Conservation (phyloP, 2,113 vertebrate genomes). For the Mustelus asterias region DNA sequence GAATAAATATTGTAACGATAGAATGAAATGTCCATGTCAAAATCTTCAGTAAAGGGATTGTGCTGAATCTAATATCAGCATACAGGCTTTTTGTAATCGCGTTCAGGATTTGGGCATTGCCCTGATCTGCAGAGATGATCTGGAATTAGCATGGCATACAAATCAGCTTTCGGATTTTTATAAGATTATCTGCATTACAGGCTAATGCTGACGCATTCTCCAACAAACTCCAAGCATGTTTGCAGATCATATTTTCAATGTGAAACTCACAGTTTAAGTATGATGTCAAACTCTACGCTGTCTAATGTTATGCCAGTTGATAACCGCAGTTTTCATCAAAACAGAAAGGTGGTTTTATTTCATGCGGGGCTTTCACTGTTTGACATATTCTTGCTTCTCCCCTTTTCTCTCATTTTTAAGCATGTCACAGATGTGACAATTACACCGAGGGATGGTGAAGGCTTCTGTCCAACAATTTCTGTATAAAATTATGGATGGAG, state of each 20-base stretch:
- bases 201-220: conserved; percentile 57
- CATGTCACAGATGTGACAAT: background rate
- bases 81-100: conserved; percentile 65
- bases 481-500: background rate
- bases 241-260: conserved; percentile 51
- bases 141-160: conserved; percentile 72
- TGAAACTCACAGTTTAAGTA: conserved; percentile 54
- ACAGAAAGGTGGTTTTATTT: background rate
- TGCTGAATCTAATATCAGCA: conserved; percentile 80
- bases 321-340: background rate
- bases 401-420: background rate
- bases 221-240: conserved; percentile 47
- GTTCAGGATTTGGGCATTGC: conserved; percentile 54
- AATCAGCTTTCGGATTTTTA: conserved; percentile 71
- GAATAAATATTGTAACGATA: conserved; percentile 53
- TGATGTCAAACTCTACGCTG: conserved; percentile 49
- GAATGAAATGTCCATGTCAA: conserved; percentile 72
- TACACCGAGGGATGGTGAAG: background rate
- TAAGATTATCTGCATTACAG: conserved; percentile 75
- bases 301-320: background rate
- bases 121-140: conserved; percentile 66
- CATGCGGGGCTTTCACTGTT: background rate
- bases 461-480: background rate
- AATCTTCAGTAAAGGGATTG: conserved; percentile 77
- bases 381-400: background rate